Conservation (phyloP, 1,140 invertebrate genomes). For the Gerris buenoi region DNA sequence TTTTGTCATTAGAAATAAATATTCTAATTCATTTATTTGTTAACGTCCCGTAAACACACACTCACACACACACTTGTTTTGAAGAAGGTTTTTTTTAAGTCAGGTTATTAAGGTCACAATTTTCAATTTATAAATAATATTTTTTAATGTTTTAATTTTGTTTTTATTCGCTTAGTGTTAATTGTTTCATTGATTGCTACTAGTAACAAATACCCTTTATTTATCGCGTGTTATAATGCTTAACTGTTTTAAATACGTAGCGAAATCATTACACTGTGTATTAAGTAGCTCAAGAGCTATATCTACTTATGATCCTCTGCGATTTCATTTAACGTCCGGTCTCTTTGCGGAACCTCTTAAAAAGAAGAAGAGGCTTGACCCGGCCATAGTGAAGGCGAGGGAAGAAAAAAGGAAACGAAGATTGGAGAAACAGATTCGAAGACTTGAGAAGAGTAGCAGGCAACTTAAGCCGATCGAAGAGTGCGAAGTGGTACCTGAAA, state of each 20-base stretch:
- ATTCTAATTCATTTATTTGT: too few relatives aligned
- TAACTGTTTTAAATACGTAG: not conserved
- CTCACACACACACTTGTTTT: too few relatives aligned
- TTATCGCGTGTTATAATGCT: not conserved
- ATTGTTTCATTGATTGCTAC: too few relatives aligned
- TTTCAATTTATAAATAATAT: too few relatives aligned
- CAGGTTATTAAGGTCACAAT: too few relatives aligned
- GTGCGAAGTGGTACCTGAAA: conserved; percentile 47
- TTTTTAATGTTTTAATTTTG: too few relatives aligned
- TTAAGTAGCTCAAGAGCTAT: not conserved
- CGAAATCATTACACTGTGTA: not conserved
- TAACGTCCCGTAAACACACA: too few relatives aligned
- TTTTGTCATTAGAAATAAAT: too few relatives aligned
- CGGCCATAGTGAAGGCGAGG: conserved; percentile 51
- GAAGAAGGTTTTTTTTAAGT: too few relatives aligned
- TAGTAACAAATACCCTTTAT: too few relatives aligned
- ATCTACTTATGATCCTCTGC: conserved; percentile 3
- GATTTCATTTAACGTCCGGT: not conserved
- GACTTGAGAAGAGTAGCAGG: conserved; percentile 53
- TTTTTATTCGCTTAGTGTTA: too few relatives aligned
- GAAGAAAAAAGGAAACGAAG: conserved; percentile 65
- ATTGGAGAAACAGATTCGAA: conserved; percentile 66
- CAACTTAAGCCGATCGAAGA: conserved; percentile 73
- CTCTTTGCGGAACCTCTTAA: conserved; percentile 61
- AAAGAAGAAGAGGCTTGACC: conserved; percentile 75